Evolutionary conservation across 2,888 invertebrate species (phyloP).

Genomic region (Arctia plantaginis): DNA sequence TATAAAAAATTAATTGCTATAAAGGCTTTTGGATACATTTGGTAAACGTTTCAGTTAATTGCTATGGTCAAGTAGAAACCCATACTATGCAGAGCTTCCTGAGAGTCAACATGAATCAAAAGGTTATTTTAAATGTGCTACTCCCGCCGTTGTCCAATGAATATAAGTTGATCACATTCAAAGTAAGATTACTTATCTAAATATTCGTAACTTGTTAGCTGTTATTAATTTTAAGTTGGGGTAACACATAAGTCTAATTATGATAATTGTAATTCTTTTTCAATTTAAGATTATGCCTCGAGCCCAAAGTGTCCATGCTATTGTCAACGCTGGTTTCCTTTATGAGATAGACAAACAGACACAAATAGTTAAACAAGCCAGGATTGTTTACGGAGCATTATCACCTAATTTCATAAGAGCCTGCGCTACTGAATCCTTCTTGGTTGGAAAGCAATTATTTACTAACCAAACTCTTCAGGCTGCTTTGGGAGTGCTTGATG

Average conservation of each 20-base stretch:
- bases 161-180: slow-evolving; percentile 86
- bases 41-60: slow-evolving; percentile 51
- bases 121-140: slow-evolving; percentile 56
- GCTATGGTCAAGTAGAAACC: slow-evolving; percentile 29
- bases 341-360: slow-evolving; percentile 77
- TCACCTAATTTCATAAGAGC: slow-evolving; percentile 78
- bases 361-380: slow-evolving; percentile 38
- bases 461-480: slow-evolving; percentile 74
- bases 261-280: neutral
- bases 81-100: slow-evolving; percentile 75
- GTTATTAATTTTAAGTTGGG: neutral
- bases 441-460: slow-evolving; percentile 76
- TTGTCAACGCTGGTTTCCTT: slow-evolving; percentile 91
- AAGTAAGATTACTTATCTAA: slow-evolving; percentile 62
- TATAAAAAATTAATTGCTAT: neutral
- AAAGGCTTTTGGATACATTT: neutral
- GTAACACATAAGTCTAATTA: neutral
- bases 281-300: slow-evolving; percentile 88
- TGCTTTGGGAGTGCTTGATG: slow-evolving; percentile 57
- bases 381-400: slow-evolving; percentile 88
- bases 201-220: neutral
- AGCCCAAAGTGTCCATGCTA: slow-evolving; percentile 90
- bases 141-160: slow-evolving; percentile 77
- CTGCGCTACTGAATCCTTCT: slow-evolving; percentile 76
- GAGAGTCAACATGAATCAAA: slow-evolving; percentile 45